These are phyloP conservation scores for Chrysolina oricalcia DNA, from an alignment of 2,888 invertebrate genomes.

Conservation along the genomic window DNA sequence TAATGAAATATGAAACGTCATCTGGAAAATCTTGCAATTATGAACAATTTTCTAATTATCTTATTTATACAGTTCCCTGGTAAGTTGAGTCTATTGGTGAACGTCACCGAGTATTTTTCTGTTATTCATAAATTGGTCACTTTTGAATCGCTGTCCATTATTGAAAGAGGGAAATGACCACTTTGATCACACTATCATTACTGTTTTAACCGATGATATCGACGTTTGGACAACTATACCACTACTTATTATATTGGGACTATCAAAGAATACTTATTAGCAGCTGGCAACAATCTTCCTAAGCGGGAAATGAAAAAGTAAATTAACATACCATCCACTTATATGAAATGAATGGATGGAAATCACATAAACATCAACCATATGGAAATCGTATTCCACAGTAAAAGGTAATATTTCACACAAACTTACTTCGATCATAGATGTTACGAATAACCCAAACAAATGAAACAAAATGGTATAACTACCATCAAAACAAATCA, in stretches of 20 bases:
- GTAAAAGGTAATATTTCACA: too few relatives aligned
- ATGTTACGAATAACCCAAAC: too few relatives aligned
- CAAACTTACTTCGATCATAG: too few relatives aligned
- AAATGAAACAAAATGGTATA: too few relatives aligned
- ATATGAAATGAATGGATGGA: too few relatives aligned
- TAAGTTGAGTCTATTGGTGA: conserved; percentile 29
- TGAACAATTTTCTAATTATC: conserved; percentile 53
- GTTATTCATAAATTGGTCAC: conserved; percentile 21
- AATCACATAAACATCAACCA: too few relatives aligned
- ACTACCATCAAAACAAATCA: too few relatives aligned
- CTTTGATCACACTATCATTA: conserved; percentile 58
- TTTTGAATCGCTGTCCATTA: conserved; percentile 38
- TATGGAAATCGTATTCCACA: too few relatives aligned
- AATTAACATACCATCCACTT: neutral
- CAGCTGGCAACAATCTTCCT: neutral
- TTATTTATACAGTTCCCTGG: conserved; percentile 47
- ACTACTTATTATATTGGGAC: conserved; percentile 47
- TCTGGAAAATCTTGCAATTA: conserved; percentile 52
- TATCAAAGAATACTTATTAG: conserved; percentile 28
- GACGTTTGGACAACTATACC: conserved; percentile 40
- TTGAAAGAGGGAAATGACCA: conserved; percentile 50
- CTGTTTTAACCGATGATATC: conserved; percentile 53
- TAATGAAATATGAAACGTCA: conserved; percentile 45
- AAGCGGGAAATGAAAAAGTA: neutral
- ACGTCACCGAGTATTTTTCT: conserved; percentile 19